Base-by-base conservation (phyloP, 2,113 vertebrate genomes). In the Labeo rohita region DNA sequence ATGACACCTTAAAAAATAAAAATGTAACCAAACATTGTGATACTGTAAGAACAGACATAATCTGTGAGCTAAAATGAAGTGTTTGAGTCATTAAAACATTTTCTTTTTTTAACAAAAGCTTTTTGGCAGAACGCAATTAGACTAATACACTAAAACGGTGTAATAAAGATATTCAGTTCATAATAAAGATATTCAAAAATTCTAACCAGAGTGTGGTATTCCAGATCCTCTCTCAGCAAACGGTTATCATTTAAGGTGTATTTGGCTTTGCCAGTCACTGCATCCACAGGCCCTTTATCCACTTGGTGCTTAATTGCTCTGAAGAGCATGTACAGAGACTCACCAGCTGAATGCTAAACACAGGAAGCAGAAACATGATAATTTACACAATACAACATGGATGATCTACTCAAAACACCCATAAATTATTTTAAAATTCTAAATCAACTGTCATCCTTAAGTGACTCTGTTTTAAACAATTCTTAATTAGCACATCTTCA, bases 251-350 rank as follows among this genome's bases (percentile, higher is more conserved):
- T 77, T 36, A 77, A 77, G 15, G 74, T 77, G 74, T 77, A 77
- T 77, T 77, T 77, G 49, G 74, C 74, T 77, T 77, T 77, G 74
- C 74, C 74, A 8, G 74, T 77, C 74, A 77, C 74, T 77, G 74
- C 74, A 54, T 77, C 74, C 49, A 77, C 74, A 5, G 74, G 74
- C 23, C 74, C 74, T 36, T 77, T 77, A 54, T 77, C 74, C 74
- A 77, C 74, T 23, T 77, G 74, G 74, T 77, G 74, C 34, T 77
- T 77, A 77, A 77, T 77, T 13, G 74, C 74, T 77, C 74, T 77
- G 49, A 77, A 77, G 74, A 77, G 74, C 74, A 77, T 77, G 74
- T 77, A 77, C 1, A 77, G 49, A 54, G 74, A 9, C 74, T 77
- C 74, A 34, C 74, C 74, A 54, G 50, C 54, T 11, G 54, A 65